These are phyloP conservation scores for Albula goreensis DNA, from an alignment of 2,113 vertebrate genomes.

Conservation along the genomic window DNA sequence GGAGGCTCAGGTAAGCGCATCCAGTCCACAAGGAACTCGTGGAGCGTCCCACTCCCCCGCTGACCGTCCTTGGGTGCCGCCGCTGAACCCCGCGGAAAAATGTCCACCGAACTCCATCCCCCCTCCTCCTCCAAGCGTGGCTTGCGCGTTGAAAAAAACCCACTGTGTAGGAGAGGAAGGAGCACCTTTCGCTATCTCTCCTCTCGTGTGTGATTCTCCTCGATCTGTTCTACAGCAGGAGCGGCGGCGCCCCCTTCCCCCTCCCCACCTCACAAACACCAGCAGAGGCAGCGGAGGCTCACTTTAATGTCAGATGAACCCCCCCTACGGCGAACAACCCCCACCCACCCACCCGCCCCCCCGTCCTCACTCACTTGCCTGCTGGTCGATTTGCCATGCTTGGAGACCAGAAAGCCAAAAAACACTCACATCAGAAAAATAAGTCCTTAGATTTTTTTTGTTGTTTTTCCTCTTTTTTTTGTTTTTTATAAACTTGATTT, in stretches of 20 bases:
- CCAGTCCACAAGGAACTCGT: constrained; percentile 62
- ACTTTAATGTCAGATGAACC: constrained; percentile 11
- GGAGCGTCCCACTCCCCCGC: constrained; percentile 69
- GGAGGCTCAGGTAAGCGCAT: constrained; percentile 78
- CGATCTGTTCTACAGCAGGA: constrained; percentile 61
- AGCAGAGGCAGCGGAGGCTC: background rate
- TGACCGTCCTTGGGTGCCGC: constrained; percentile 76
- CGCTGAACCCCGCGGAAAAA: constrained; percentile 62
- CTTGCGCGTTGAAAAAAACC: constrained; percentile 45
- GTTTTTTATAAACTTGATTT: constrained; percentile 62
- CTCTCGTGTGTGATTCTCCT: constrained; percentile 38
- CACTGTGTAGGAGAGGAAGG: constrained; percentile 17
- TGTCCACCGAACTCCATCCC: constrained; percentile 69
- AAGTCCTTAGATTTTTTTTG: constrained; percentile 38
- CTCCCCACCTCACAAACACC: background rate
- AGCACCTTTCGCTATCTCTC: constrained; percentile 46
- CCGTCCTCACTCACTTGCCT: constrained; percentile 56
- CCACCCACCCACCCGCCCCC: constrained; percentile 71
- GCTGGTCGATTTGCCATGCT: constrained; percentile 63
- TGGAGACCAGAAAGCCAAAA: constrained; percentile 50
- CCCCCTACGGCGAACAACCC: constrained; percentile 76
- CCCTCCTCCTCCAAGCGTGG: background rate
- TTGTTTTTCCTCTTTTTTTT: background rate
- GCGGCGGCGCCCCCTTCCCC: constrained; percentile 62
- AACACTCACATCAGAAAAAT: constrained; percentile 34